phyloP scores from a whole-genome alignment of 1,140 invertebrate genomes.

The Latrodectus geometricus region DNA sequence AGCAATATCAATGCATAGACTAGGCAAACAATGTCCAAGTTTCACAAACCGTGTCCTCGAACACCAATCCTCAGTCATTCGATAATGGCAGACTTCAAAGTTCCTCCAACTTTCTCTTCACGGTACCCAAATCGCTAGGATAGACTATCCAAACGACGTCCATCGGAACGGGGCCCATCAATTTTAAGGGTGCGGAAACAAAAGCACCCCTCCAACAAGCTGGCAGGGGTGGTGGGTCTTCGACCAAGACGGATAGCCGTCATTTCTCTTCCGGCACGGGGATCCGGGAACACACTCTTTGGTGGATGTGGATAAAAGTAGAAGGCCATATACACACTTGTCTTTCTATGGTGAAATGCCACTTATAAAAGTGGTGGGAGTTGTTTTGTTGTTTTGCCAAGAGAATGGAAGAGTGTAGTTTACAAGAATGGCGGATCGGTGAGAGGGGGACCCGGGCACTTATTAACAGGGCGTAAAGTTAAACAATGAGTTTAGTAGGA shows the following conservation, averaged over 20 bases:
- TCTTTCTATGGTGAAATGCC: background rate
- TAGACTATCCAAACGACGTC: background rate
- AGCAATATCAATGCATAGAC: too few species aligned
- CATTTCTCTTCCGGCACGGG: background rate
- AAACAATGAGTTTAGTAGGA: background rate
- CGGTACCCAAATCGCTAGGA: too few species aligned
- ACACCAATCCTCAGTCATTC: too few species aligned
- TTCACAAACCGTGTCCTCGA: too few species aligned
- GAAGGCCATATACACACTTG: background rate
- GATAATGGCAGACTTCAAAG: too few species aligned
- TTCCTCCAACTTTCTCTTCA: too few species aligned
- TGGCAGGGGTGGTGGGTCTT: background rate
- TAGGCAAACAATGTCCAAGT: too few species aligned
- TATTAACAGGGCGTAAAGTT: background rate
- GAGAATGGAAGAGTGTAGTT: background rate
- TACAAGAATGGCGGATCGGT: background rate
- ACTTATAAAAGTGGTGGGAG: background rate
- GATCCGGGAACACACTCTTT: background rate
- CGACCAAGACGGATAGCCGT: slow-evolving; percentile 20
- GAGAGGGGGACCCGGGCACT: background rate
- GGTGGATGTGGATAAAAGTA: background rate
- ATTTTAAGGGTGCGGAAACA: background rate
- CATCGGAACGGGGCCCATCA: background rate
- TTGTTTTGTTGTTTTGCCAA: background rate
- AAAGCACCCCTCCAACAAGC: background rate